Evolutionary conservation across 1,140 invertebrate genomes (phyloP).

Genomic region (Steinernema feltiae): DNA sequence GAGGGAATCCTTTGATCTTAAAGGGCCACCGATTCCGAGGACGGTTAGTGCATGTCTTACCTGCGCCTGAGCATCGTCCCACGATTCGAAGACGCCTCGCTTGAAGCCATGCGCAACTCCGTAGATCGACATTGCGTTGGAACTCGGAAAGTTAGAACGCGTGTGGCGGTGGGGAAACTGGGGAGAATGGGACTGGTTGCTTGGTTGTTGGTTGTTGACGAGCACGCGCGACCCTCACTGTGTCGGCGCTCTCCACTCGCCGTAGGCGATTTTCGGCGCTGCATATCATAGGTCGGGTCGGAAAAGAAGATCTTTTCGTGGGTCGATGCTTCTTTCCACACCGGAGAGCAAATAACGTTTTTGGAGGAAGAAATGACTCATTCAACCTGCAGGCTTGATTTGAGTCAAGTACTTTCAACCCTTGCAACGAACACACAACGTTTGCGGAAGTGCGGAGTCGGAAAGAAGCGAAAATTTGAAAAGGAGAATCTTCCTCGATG

Average conservation of each 20-base stretch:
- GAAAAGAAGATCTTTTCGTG: too few species aligned
- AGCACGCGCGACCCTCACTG: not conserved
- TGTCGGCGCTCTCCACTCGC: not conserved
- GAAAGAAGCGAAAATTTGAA: too few species aligned
- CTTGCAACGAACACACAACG: too few species aligned
- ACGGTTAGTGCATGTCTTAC: conserved; percentile 16
- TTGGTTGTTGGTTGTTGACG: conserved; percentile 5
- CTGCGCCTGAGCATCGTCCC: conserved; percentile 24
- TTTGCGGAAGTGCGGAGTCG: too few species aligned
- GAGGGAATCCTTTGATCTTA: conserved; percentile 38
- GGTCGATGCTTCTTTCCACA: too few species aligned
- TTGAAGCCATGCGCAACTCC: conserved; percentile 26
- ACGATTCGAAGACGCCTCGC: conserved; percentile 25
- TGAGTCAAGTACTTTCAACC: too few species aligned
- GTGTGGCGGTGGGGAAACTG: not conserved
- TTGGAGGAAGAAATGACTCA: too few species aligned
- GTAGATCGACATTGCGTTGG: conserved; percentile 15
- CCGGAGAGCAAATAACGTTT: too few species aligned
- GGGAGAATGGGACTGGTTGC: not conserved
- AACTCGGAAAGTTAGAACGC: not conserved
- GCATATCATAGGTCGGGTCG: too few species aligned
- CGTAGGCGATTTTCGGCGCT: not conserved
- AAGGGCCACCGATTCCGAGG: not conserved
- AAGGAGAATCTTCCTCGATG: too few species aligned
- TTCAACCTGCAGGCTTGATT: too few species aligned